A percentile compares a stretch with the other conserved stretches of the same genome.
phyloP scores from a whole-genome alignment of 2,888 invertebrate species.

The Drosophila phalerata region DNA sequence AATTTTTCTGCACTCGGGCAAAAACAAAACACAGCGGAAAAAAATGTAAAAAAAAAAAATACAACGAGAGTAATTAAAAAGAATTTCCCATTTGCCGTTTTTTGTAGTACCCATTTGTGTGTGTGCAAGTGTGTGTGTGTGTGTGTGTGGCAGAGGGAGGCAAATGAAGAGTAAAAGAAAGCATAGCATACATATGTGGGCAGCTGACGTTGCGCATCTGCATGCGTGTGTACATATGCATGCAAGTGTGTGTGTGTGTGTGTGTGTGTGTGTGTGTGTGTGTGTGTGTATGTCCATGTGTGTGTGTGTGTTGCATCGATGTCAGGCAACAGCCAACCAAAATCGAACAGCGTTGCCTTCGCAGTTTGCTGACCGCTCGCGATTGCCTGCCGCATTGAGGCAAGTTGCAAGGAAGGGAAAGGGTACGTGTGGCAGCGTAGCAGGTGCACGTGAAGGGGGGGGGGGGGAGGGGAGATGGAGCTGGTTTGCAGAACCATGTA shows the following conservation, averaged over 20 bases:
- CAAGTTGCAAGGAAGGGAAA: not conserved
- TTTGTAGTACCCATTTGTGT: conserved; percentile 4
- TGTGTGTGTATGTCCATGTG: conserved; percentile 11
- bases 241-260: not conserved
- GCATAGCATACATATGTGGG: conserved; percentile 67
- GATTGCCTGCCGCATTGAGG: conserved; percentile 16
- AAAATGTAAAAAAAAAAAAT: not conserved
- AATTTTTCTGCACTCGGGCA: conserved; percentile 56
- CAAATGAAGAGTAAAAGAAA: conserved; percentile 40
- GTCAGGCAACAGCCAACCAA: conserved; percentile 67
- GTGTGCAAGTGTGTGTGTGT: conserved; percentile 10
- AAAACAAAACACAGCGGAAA: conserved; percentile 14
- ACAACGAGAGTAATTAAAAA: conserved; percentile 62
- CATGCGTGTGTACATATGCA: conserved; percentile 43
- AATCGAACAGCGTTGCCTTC: conserved; percentile 67
- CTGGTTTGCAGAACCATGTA: conserved; percentile 8
- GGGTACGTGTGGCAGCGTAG: not conserved
- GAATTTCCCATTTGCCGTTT: conserved; percentile 50
- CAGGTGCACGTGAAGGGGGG: not conserved
- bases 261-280: conserved; percentile 1
- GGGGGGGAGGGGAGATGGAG: no score
- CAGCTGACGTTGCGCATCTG: conserved; percentile 49
- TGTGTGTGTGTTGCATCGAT: conserved; percentile 60
- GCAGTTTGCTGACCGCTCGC: conserved; percentile 46
- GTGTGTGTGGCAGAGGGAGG: conserved; percentile 25